A percentile compares a stretch with the other conserved stretches of the same genome.
Evolutionary conservation across 2,113 vertebrate genomes (phyloP).

Genomic region (Albula goreensis): DNA sequence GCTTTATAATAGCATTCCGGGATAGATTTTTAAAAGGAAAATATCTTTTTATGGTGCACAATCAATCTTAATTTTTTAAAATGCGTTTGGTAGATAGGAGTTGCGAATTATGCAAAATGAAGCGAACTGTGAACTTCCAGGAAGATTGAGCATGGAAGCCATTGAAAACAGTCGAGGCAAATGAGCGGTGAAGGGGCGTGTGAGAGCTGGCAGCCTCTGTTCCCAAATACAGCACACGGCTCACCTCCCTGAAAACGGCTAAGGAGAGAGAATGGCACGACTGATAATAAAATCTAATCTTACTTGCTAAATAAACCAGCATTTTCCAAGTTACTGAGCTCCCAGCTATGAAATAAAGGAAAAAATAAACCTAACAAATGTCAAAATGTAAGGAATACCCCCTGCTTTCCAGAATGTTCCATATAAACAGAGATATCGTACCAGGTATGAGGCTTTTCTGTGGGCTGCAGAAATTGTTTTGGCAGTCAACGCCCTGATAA

Average conservation of each 20-base stretch:
- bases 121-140: constrained; percentile 26
- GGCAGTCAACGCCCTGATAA: not conserved
- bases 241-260: not conserved
- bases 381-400: not conserved
- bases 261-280: constrained; percentile 8
- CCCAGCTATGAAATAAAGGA: not conserved
- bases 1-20: constrained; percentile 28
- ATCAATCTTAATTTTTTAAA: constrained; percentile 35
- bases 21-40: constrained; percentile 13
- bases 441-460: not conserved
- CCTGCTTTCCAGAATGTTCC: not conserved
- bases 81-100: constrained; percentile 23
- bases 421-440: not conserved
- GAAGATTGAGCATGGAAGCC: constrained; percentile 13
- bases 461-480: not conserved
- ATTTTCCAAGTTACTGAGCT: constrained; percentile 10
- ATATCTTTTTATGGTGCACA: constrained; percentile 19
- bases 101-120: constrained; percentile 28
- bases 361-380: not conserved
- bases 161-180: constrained; percentile 17
- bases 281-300: constrained; percentile 23
- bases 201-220: not conserved
- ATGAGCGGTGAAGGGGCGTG: constrained; percentile 18
- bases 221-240: not conserved
- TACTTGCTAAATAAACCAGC: constrained; percentile 8